Evolutionary conservation across 2,797 vertebrate species (phyloP), one percentile per base, ranked within the genome.

Genomic region (Anguilla megastoma): DNA sequence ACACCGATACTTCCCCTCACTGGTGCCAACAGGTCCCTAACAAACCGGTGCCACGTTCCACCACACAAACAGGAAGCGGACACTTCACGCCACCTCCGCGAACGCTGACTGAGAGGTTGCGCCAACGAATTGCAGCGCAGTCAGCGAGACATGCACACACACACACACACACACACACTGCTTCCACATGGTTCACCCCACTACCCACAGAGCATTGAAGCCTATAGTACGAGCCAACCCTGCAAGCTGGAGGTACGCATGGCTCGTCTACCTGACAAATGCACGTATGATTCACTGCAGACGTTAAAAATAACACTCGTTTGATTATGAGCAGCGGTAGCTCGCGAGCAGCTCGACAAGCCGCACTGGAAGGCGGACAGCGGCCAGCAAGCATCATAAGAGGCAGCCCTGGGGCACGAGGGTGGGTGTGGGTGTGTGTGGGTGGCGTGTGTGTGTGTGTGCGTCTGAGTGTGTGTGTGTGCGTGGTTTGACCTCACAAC

Each of bases 401-500:
- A 27, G 71, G 45, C 48, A 54, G 87, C 80, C 18, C 60, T 21
- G 80, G 54, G 7, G 50, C 10, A 52, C 6, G 9, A 60, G 58
- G 21, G 18, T 5, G 5, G 16, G 5, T n/a, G n/a, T n/a, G 63
- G 5, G n/a, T 66, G 24, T n/a, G n/a, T n/a, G 63, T 6, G n/a
- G n/a, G n/a, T n/a, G n/a, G n/a, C 9, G 63, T 24, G 60, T 14
- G 27, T 54, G 27, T 7, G 80, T 7, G 24, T n/a, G 80, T 36
- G 21, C 0, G 30, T 45, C 24, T 58, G 8, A 33, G 41, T 8
- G 69, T 4, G 36, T 1, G 14, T 1, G 36, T 6, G 74, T 21
- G 45, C 1, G 4, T 9, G 24, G 80, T 16, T 8, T 21, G 18
- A 8, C 21, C 27, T 74, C 36, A 48, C n/a, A 90, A 90, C 97